A percentile compares a stretch with the other conserved stretches of the same genome.
Evolutionary conservation across 2,113 vertebrate genomes (phyloP).

Genomic region (Naja naja): DNA sequence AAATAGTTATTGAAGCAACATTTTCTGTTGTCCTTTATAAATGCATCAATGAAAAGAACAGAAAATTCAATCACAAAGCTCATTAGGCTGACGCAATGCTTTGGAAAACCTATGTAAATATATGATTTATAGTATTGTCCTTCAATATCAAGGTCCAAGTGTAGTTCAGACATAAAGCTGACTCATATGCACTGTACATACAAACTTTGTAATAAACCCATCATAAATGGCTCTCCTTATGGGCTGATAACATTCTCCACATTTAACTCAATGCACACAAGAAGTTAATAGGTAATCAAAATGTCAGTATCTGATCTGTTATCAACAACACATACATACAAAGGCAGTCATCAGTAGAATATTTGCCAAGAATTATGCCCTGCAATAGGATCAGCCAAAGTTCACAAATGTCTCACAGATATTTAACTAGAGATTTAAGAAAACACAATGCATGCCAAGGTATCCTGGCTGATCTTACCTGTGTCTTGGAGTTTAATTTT

Average conservation of each 20-base stretch:
- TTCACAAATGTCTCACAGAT: constrained; percentile 3
- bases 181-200: neutral
- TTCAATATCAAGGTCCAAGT: neutral
- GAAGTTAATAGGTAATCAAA: constrained; percentile 30
- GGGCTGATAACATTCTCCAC: constrained; percentile 17
- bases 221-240: neutral
- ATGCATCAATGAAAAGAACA: neutral
- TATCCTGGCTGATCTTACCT: neutral
- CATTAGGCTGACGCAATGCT: neutral
- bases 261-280: neutral
- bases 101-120: neutral
- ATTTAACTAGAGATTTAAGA: neutral
- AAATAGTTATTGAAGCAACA: neutral
- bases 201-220: constrained; percentile 5
- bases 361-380: neutral
- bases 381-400: neutral
- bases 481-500: constrained; percentile 3
- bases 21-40: neutral
- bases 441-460: neutral
- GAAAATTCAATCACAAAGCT: neutral
- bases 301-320: neutral
- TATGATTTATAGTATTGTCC: neutral
- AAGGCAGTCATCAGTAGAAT: neutral
- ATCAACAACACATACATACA: constrained; percentile 17
- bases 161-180: constrained; percentile 1